Conservation (phyloP, 2,113 vertebrate species). For the Psephotus haematonotus region DNA sequence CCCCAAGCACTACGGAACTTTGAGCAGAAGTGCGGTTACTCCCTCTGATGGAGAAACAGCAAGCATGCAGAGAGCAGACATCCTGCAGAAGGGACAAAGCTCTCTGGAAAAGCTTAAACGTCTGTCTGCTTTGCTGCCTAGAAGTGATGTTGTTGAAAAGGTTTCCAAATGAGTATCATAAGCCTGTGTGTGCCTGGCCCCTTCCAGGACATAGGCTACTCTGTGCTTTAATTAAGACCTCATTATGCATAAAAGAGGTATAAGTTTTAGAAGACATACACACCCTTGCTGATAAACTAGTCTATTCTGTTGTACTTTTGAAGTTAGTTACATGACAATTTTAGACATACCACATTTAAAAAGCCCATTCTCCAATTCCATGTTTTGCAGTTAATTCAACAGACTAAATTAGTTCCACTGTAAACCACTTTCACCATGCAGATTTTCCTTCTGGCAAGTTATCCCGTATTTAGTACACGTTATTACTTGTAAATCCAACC, state of each 20-base stretch:
- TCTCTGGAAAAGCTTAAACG: not conserved
- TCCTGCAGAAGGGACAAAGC: not conserved
- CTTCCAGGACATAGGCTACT: not conserved
- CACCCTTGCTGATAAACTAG: not conserved
- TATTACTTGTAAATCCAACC: constrained; percentile 71
- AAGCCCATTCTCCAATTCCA: constrained; percentile 40
- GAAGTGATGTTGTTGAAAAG: not conserved
- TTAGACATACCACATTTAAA: constrained; percentile 38
- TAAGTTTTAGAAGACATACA: not conserved
- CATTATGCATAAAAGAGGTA: not conserved
- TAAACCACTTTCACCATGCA: constrained; percentile 56
- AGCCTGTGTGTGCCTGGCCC: not conserved
- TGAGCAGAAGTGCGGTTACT: not conserved
- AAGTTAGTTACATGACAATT: constrained; percentile 36
- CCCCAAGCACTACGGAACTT: too few species aligned
- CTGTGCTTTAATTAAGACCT: not conserved
- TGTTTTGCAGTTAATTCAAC: constrained; percentile 52
- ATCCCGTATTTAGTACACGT: constrained; percentile 55
- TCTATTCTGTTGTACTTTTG: not conserved
- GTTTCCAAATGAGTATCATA: not conserved
- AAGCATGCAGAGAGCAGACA: not conserved
- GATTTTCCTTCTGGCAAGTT: constrained; percentile 36
- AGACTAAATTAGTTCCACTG: constrained; percentile 66
- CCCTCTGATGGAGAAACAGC: constrained; percentile 26
- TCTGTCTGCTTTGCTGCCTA: not conserved